phyloP scores from a whole-genome alignment of 2,797 vertebrate genomes.

The Phataginus tetradactyla region DNA sequence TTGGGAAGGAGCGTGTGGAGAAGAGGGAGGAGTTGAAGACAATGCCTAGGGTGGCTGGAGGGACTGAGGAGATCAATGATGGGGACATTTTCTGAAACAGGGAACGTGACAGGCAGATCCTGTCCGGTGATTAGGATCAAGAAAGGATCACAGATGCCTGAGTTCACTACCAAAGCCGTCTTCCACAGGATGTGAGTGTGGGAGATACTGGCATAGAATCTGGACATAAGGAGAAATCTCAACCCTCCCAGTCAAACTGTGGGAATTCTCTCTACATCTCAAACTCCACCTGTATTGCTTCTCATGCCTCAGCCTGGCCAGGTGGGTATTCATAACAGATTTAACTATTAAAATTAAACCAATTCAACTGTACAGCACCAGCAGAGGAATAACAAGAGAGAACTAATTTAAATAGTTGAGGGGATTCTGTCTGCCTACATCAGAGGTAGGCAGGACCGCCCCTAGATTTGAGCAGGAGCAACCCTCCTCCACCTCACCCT shows the following conservation, averaged over 20 bases:
- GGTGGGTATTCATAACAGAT: not conserved
- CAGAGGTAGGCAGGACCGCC: not conserved
- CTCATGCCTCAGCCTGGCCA: not conserved
- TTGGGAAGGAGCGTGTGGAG: not conserved
- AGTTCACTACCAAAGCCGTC: not conserved
- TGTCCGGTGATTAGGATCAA: not conserved
- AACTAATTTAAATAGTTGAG: not conserved
- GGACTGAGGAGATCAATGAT: accelerated
- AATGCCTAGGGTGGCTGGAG: not conserved
- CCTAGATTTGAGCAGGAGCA: not conserved
- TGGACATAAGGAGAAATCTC: not conserved
- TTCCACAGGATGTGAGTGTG: not conserved
- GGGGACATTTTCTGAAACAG: not conserved
- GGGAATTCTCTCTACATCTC: not conserved
- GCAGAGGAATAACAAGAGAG: not conserved
- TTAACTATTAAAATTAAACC: not conserved
- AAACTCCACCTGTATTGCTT: not conserved
- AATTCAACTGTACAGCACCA: not conserved
- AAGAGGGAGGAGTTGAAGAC: not conserved
- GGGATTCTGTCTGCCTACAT: not conserved
- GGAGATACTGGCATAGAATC: not conserved
- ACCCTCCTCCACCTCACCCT: not conserved
- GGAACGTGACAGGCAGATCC: not conserved
- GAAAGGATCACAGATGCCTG: not conserved
- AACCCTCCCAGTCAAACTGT: not conserved